phyloP scores from a whole-genome alignment of 2,113 vertebrate species.

The Scatophagus argus region DNA sequence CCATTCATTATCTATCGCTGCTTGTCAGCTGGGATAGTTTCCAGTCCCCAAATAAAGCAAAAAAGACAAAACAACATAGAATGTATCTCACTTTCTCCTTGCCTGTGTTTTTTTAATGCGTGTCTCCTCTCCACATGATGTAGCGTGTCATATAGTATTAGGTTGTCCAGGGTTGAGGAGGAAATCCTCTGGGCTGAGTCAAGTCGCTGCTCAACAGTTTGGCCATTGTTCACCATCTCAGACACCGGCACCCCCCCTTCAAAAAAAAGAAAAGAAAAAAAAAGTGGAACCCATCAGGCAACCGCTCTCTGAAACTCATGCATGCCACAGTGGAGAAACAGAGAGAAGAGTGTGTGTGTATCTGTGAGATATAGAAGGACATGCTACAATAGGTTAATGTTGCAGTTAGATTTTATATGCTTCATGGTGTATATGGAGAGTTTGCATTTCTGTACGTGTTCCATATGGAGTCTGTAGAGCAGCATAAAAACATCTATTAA shows the following conservation, averaged over 20 bases:
- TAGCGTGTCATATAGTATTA: slow-evolving; percentile 72
- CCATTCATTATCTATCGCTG: no score
- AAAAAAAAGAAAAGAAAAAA: slow-evolving; percentile 14
- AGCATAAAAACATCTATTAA: background rate
- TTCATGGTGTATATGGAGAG: background rate
- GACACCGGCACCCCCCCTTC: slow-evolving; percentile 51
- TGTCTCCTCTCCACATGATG: slow-evolving; percentile 63
- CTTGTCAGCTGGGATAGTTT: no score
- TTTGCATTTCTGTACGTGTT: background rate
- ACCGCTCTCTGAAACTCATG: slow-evolving; percentile 51
- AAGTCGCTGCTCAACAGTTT: slow-evolving; percentile 79
- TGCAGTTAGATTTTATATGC: background rate
- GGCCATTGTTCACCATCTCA: slow-evolving; percentile 78
- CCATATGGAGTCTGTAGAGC: background rate
- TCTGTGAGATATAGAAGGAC: background rate
- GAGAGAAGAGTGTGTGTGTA: slow-evolving; percentile 41
- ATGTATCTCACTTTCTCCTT: slow-evolving; percentile 31
- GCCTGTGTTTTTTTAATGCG: slow-evolving; percentile 38
- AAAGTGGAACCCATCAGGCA: slow-evolving; percentile 50
- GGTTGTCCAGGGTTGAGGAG: slow-evolving; percentile 72
- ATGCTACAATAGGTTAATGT: background rate
- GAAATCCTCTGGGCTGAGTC: slow-evolving; percentile 78
- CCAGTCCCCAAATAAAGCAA: no score
- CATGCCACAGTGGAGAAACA: slow-evolving; percentile 32
- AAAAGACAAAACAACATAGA: slow-evolving; percentile 33